Percentiles rank a stretch among this genome's conserved stretches.
Conservation (phyloP, 2,797 vertebrate genomes). For the Hirundo rustica region DNA sequence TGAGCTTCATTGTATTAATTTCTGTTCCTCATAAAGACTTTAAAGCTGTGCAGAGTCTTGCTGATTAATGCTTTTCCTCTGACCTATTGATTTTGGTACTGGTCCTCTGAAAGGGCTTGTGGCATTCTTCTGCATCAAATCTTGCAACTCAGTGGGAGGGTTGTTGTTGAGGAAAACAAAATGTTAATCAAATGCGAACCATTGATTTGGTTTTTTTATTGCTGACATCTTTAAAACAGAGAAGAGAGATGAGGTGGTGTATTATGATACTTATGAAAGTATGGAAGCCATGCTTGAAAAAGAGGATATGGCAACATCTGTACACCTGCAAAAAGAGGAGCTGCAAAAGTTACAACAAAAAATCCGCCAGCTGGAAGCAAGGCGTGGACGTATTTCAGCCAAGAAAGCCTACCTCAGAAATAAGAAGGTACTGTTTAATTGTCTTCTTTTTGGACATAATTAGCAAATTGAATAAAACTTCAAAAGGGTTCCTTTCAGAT, state of each 20-base stretch:
- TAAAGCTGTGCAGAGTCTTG: neutral
- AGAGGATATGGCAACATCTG: slow-evolving; percentile 77
- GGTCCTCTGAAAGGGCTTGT: neutral
- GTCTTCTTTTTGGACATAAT: neutral
- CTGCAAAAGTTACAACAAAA: slow-evolving; percentile 88
- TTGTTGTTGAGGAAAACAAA: neutral
- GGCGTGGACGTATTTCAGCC: slow-evolving; percentile 92
- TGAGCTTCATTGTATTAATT: neutral
- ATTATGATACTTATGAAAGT: slow-evolving; percentile 96
- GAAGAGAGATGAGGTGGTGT: slow-evolving; percentile 94
- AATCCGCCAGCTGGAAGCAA: slow-evolving; percentile 92
- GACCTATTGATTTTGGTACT: neutral
- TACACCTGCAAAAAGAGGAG: slow-evolving; percentile 85
- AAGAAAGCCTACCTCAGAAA: slow-evolving; percentile 99
- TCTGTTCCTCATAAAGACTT: neutral
- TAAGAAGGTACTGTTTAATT: slow-evolving; percentile 85
- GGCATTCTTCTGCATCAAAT: neutral
- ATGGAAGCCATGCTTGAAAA: slow-evolving; percentile 93
- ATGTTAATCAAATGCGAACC: neutral
- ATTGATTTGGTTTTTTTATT: neutral
- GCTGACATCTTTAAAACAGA: slow-evolving; percentile 77
- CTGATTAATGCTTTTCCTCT: neutral
- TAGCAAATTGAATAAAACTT: neutral
- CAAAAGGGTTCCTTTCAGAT: neutral
- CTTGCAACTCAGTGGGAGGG: neutral